Base-by-base conservation (phyloP, 1,140 invertebrate species). In the Oncopeltus fasciatus region DNA sequence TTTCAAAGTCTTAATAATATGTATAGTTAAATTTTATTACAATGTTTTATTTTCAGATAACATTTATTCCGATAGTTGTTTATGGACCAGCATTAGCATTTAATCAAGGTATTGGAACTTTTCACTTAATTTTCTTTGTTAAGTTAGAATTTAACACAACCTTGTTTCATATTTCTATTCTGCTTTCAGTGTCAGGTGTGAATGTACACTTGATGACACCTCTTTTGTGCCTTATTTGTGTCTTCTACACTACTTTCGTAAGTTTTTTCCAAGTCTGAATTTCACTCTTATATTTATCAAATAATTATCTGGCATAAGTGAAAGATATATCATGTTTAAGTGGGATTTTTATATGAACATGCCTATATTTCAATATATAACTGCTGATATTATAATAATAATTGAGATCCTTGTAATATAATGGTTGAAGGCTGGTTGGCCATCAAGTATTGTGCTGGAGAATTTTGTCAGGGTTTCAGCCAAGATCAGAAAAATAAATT, bases 231-330 rank as follows among this genome's bases (percentile, higher is more conserved):
- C 73, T 81, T 16, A 80, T 90, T 20, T 90, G 88, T 72, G 87
- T 88, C 31, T 86, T 90, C 70, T 92, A 92, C 69, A 90, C 88
- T 1, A 82, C 84, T 63, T 68, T 91, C 73, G 87, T 88, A 38
- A 38, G 31, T 38, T 38, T 38, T 38, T 38, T 5, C 31, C 31
- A 38, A 38, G 31, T 38, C 31, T 8, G 5, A 38, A 38, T 38
- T 38, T 14, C 31, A 5, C 5, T 38, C 14, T 5, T 38, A 38
- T 38, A 38, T 8, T n/a, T n/a, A n/a, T n/a, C n/a, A n/a, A n/a
- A n/a, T n/a, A n/a, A n/a, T n/a, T n/a, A n/a, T n/a, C n/a, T n/a
- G n/a, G n/a, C n/a, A n/a, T n/a, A n/a, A n/a, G n/a, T n/a, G n/a
- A n/a, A n/a, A n/a, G n/a, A n/a, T n/a, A n/a, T n/a, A n/a, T n/a